Conservation (phyloP, 2,888 invertebrate genomes). For the Caradrina kadenii region DNA sequence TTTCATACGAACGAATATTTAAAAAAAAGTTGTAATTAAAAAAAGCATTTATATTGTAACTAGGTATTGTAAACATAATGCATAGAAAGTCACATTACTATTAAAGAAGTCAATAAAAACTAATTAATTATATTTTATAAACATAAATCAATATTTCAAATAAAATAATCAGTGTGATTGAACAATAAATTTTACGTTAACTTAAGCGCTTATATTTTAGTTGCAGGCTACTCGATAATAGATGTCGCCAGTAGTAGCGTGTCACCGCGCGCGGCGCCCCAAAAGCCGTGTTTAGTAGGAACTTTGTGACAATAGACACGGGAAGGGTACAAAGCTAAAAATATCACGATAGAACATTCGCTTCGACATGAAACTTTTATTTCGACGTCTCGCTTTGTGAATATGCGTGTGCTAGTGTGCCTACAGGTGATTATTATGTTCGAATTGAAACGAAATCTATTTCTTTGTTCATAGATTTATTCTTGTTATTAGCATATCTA, state of each 20-base stretch:
- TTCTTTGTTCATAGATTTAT: conserved; percentile 4
- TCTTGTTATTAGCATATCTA: not conserved
- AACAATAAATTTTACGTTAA: not conserved
- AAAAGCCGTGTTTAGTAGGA: conserved; percentile 40
- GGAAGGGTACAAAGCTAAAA: conserved; percentile 52
- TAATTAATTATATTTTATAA: not conserved
- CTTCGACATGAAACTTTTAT: conserved; percentile 37
- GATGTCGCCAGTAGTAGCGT: conserved; percentile 78
- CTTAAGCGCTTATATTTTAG: conserved; percentile 19
- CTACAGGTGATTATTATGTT: not conserved
- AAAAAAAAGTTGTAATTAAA: conserved; percentile 30
- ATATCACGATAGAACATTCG: conserved; percentile 52
- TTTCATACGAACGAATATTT: conserved; percentile 32
- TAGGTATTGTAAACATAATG: not conserved
- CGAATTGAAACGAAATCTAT: not conserved
- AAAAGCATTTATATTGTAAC: conserved; percentile 13
- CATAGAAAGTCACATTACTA: not conserved
- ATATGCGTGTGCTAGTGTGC: conserved; percentile 1
- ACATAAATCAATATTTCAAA: not conserved
- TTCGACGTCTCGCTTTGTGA: conserved; percentile 18
- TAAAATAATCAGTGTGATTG: not conserved
- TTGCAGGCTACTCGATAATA: conserved; percentile 76
- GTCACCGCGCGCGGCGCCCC: conserved; percentile 23
- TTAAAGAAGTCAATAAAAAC: not conserved
- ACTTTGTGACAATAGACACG: conserved; percentile 57